Evolutionary conservation across 2,888 invertebrate genomes (phyloP).

Genomic region (Microctonus brassicae): DNA sequence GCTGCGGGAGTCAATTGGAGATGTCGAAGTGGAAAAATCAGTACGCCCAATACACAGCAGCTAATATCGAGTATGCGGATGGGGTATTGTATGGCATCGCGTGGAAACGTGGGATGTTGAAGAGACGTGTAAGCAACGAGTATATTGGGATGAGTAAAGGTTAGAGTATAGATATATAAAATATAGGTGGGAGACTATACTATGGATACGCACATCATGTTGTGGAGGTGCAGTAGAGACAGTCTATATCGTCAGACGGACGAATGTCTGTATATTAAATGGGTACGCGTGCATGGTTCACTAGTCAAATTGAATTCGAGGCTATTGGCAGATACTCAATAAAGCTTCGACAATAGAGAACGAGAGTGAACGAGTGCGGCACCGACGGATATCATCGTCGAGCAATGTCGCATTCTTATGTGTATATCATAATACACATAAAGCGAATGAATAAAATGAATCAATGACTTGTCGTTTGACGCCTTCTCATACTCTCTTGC

Average conservation of each 20-base stretch:
- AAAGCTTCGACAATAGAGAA: conserved; percentile 53
- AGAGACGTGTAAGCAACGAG: not conserved
- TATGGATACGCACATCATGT: conserved; percentile 12
- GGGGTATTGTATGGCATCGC: conserved; percentile 4
- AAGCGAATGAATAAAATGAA: conserved; percentile 1
- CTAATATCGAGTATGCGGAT: conserved; percentile 23
- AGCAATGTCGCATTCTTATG: not conserved
- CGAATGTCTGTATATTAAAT: conserved; percentile 32
- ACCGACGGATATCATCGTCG: not conserved
- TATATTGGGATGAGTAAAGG: not conserved
- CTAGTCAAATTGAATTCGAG: conserved; percentile 57
- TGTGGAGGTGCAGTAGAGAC: conserved; percentile 5
- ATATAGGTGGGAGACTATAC: not conserved
- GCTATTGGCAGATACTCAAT: conserved; percentile 59
- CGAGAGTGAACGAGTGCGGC: not conserved
- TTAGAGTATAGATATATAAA: not conserved
- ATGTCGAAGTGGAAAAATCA: not conserved
- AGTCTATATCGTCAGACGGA: conserved; percentile 13
- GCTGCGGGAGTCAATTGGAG: not conserved
- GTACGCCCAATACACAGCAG: not conserved
- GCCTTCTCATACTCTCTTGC: not conserved
- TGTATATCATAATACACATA: not conserved
- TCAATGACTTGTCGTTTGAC: not conserved
- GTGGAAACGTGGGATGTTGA: not conserved
- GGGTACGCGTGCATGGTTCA: conserved; percentile 25